phyloP scores from a whole-genome alignment of 2,888 invertebrate species.

The Endotricha flammealis region DNA sequence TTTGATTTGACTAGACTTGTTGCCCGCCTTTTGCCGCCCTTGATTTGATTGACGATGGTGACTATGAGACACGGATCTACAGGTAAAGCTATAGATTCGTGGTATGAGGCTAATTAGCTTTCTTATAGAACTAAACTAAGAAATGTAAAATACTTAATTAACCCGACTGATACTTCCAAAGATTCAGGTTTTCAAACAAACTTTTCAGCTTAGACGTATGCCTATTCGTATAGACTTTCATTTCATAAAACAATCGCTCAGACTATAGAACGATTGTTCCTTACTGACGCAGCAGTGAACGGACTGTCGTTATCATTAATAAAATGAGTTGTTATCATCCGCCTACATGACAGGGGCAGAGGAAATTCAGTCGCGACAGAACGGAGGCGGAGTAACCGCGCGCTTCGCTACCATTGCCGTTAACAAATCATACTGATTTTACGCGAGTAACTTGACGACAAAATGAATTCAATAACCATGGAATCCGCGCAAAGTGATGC shows the following conservation, averaged over 20 bases:
- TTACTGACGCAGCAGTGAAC: conserved; percentile 33
- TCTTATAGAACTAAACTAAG: no score
- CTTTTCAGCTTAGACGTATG: no score
- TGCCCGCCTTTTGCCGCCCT: no score
- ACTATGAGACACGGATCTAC: no score
- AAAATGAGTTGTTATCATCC: conserved; percentile 61
- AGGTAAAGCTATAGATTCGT: no score
- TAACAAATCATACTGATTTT: conserved; percentile 14
- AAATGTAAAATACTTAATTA: no score
- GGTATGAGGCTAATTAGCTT: no score
- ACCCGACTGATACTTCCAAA: no score
- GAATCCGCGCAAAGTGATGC: conserved; percentile 45
- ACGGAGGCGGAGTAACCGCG: conserved; percentile 30
- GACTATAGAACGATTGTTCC: conserved; percentile 13
- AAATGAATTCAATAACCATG: conserved; percentile 33
- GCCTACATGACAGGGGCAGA: conserved; percentile 47
- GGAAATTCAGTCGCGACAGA: conserved; percentile 50
- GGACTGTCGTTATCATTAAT: conserved; percentile 64
- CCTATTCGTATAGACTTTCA: no score
- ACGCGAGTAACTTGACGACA: conserved; percentile 23
- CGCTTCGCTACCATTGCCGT: conserved; percentile 24
- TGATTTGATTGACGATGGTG: no score
- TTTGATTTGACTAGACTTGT: no score
- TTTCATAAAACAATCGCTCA: neutral
- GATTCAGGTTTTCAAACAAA: no score